phyloP scores from a whole-genome alignment of 2,888 invertebrate species.

The Nephrotoma flavescens region DNA sequence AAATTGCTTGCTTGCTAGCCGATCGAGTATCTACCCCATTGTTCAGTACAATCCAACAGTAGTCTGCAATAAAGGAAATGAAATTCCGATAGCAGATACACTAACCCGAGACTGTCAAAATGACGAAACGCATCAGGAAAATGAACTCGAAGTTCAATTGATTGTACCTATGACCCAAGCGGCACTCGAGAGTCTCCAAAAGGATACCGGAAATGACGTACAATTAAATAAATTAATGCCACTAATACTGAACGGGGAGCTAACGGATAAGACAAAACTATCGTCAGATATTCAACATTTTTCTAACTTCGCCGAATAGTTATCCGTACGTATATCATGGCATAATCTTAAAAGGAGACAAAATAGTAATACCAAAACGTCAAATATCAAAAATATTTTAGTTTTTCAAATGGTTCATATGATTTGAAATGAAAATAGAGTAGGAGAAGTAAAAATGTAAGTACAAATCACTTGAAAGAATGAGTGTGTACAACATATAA shows the following conservation, averaged over 20 bases:
- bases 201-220: no score
- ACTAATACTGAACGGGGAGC: no score
- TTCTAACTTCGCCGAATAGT: background rate
- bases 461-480: no score
- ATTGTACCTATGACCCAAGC: background rate
- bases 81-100: background rate
- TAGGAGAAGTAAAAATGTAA: no score
- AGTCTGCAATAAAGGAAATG: background rate
- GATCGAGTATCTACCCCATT: no score
- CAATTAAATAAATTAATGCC: no score
- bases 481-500: no score
- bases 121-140: background rate
- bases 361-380: background rate
- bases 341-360: background rate
- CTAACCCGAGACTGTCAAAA: background rate
- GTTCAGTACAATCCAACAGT: no score
- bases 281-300: no score
- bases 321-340: background rate
- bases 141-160: background rate
- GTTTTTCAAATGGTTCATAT: no score
- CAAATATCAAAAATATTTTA: background rate
- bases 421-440: no score
- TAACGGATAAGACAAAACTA: background rate
- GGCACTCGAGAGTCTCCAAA: background rate
- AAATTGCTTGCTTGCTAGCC: no score